phyloP scores from a whole-genome alignment of 2,113 vertebrate species.

The Zeus faber region DNA sequence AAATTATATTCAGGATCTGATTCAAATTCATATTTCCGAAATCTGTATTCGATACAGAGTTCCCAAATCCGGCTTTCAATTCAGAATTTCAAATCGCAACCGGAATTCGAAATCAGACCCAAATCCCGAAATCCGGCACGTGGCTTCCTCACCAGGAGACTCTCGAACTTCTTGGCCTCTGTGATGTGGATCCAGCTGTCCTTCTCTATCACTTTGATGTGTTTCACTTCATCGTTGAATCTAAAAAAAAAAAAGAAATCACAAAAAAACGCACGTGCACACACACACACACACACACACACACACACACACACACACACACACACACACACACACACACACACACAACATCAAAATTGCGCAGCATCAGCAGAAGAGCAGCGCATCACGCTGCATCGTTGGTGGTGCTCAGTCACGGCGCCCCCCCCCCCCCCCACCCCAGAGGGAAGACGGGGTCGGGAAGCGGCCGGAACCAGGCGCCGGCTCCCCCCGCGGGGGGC shows the following conservation, averaged over 20 bases:
- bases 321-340: not conserved
- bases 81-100: no score
- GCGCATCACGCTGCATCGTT: slow-evolving; percentile 6
- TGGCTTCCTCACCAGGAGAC: slow-evolving; percentile 86
- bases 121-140: no score
- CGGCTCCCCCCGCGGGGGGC: no score
- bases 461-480: no score
- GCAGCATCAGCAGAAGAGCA: slow-evolving; percentile 15
- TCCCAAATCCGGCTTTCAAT: no score
- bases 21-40: no score
- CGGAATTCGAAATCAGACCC: no score
- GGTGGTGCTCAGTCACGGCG: no score
- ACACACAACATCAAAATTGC: not conserved
- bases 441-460: no score
- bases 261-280: slow-evolving; percentile 12
- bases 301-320: slow-evolving; percentile 1
- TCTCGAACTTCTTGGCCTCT: slow-evolving; percentile 97
- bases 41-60: no score
- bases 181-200: slow-evolving; percentile 98
- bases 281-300: not conserved
- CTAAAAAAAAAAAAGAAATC: slow-evolving; percentile 58
- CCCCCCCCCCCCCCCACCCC: slow-evolving; percentile 12
- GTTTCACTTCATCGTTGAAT: slow-evolving; percentile 97
- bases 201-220: slow-evolving; percentile 97
- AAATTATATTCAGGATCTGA: no score